Evolutionary conservation across 2,113 vertebrate species (phyloP), one percentile per base, ranked within the genome.

Genomic region (Gavia stellata): DNA sequence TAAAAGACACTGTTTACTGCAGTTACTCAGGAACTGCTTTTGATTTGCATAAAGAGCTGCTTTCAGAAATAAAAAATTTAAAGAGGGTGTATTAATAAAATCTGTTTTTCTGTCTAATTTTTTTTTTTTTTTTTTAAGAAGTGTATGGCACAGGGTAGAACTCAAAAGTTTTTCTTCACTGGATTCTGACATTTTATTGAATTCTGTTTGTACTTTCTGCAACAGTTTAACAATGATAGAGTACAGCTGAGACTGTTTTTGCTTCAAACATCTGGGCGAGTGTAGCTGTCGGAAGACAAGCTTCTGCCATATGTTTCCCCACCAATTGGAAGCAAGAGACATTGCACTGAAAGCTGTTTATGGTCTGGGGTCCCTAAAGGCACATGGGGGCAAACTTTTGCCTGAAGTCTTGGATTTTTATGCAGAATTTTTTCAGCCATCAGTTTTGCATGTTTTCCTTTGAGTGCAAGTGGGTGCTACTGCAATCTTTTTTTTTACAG

Each of bases 21-120:
- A 98, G 98, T 98, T 98, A 98, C 98, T 98, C 98, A 98, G 98
- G 98, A 98, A 98, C 98, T 98, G 98, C 98, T 98, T 98, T 97
- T 98, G 97, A 98, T 97, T 97, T 97, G 98, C 97, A 94, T 98
- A 97, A 98, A 98, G 86, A 97, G 98, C 98, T 98, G 98, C 98
- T 98, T 98, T 98, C 97, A 97, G 94, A 98, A 98, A 97, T 97
- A 97, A 97, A 92, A 82, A 92, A 96, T 96, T 96, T 97, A 96
- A 96, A 97, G 98, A 97, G 96, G 97, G 92, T 98, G 96, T 97
- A 96, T 98, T 98, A 96, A 97, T 97, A 97, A 97, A 98, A 92
- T 87, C 77, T 94, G 92, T 55, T 97, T 97, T 97, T 95, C 94
- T 97, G 94, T 97, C 70, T 97, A 96, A 92, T 45, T 94, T 97